phyloP scores from a whole-genome alignment of 2,113 vertebrate genomes.

The Lanius collurio region DNA sequence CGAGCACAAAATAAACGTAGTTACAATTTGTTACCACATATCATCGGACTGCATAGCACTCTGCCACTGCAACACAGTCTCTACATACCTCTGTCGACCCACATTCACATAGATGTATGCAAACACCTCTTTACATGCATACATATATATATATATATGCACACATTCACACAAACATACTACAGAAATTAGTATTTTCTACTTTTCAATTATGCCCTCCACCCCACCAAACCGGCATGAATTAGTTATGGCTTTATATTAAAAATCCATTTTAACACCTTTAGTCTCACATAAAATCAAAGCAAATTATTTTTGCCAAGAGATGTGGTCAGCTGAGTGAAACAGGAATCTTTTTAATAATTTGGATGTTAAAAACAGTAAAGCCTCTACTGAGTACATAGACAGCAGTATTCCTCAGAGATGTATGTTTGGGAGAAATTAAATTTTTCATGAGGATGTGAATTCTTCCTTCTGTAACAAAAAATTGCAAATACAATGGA shows the following conservation, averaged over 20 bases:
- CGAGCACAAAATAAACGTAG: not conserved
- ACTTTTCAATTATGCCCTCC: not conserved
- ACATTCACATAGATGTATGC: not conserved
- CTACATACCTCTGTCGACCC: not conserved
- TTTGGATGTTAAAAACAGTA: not conserved
- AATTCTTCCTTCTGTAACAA: not conserved
- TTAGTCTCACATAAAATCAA: not conserved
- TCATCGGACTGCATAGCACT: not conserved
- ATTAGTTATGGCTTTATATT: not conserved
- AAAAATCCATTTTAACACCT: not conserved
- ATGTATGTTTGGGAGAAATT: not conserved
- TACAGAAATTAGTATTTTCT: not conserved
- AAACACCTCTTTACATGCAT: not conserved
- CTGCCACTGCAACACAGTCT: not conserved
- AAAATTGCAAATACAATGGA: not conserved
- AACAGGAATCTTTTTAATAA: not conserved
- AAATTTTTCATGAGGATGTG: not conserved
- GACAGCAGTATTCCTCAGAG: not conserved
- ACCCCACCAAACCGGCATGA: not conserved
- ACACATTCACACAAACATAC: not conserved
- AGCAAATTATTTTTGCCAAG: not conserved
- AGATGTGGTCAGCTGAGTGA: not conserved
- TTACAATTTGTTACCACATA: not conserved
- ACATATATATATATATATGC: not conserved
- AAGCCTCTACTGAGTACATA: not conserved